phyloP scores from a whole-genome alignment of 2,888 invertebrate species.

The Phortica magna region DNA sequence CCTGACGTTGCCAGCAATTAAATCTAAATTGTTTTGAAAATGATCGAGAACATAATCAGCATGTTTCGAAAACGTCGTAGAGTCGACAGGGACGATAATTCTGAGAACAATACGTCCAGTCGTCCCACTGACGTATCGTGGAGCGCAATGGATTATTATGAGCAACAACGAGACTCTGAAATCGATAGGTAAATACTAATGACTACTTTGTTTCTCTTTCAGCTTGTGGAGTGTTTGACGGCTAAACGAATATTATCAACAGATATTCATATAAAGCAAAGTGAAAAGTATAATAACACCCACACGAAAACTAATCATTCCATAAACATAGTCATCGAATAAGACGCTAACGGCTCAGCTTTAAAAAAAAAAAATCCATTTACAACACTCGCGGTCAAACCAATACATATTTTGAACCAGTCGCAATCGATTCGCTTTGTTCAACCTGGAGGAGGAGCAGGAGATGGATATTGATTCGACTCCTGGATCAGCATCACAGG shows the following conservation, averaged over 20 bases:
- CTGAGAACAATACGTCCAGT: constrained; percentile 31
- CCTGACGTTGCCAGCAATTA: too few relatives aligned
- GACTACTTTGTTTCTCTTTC: constrained; percentile 59
- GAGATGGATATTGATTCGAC: constrained; percentile 77
- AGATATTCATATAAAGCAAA: constrained; percentile 1
- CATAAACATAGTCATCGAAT: constrained; percentile 45
- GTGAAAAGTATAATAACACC: constrained; percentile 47
- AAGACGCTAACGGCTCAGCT: neutral
- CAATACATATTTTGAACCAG: constrained; percentile 4
- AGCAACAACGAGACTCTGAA: constrained; percentile 45
- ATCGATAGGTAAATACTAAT: constrained; percentile 65
- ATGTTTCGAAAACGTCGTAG: constrained; percentile 75
- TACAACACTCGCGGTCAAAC: neutral
- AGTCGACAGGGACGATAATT: constrained; percentile 56
- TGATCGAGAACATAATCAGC: constrained; percentile 72
- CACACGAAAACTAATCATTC: constrained; percentile 64
- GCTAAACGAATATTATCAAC: constrained; percentile 21
- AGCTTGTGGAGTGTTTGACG: constrained; percentile 48
- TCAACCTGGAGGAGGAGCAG: constrained; percentile 69
- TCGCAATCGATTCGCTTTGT: constrained; percentile 15
- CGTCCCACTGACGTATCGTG: constrained; percentile 27
- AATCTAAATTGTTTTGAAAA: constrained; percentile 38
- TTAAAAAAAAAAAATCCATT: neutral
- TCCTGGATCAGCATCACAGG: constrained; percentile 71
- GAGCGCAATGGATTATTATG: constrained; percentile 37